Conservation (phyloP, 2,888 invertebrate species). For the Mesochorus sp. region DNA sequence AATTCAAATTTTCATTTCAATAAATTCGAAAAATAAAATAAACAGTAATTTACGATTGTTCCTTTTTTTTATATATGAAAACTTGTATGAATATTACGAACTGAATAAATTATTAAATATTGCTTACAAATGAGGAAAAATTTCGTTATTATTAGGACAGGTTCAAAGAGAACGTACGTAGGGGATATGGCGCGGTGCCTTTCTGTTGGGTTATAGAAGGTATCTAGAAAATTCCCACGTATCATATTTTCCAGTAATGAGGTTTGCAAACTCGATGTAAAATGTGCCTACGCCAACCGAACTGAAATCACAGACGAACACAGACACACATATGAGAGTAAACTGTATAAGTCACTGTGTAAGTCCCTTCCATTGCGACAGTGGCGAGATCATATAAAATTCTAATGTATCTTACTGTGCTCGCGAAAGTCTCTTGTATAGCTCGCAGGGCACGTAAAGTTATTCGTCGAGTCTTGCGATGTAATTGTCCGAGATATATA, state of each 20-base stretch:
- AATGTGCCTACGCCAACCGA: conserved; percentile 44
- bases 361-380: conserved; percentile 49
- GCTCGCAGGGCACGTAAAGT: background rate
- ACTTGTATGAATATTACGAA: no score
- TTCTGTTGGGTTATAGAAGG: conserved; percentile 26
- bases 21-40: no score
- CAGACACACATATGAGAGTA: background rate
- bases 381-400: conserved; percentile 46
- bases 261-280: conserved; percentile 36
- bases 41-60: no score
- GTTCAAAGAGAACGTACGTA: no score
- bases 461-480: conserved; percentile 19
- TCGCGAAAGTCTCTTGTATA: conserved; percentile 22
- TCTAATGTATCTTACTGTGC: conserved; percentile 20
- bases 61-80: no score
- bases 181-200: conserved; percentile 1
- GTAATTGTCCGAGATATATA: conserved; percentile 3
- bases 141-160: no score
- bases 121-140: no score
- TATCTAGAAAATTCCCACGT: conserved; percentile 51
- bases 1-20: no score
- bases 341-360: conserved; percentile 29
- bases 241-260: conserved; percentile 48
- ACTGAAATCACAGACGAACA: conserved; percentile 19
- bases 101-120: no score